Base-by-base conservation (phyloP, 2,888 invertebrate species). In the Drosophila infuscata region DNA sequence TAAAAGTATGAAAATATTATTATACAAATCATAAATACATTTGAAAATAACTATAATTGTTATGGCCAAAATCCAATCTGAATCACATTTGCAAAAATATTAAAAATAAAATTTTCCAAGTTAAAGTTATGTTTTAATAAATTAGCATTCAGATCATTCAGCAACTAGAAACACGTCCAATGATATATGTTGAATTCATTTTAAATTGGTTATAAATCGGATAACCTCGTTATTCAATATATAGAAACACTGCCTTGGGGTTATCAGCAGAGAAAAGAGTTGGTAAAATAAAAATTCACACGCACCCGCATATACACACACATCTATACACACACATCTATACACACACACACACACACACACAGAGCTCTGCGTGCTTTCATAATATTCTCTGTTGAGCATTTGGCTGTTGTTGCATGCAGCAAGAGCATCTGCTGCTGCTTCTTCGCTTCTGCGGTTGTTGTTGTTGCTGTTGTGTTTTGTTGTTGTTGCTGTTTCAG, bases 321-420 rank as follows among this genome's bases (percentile, higher is more conserved):
- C 6, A 38, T 12, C n/a, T 3, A 15, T 15, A n/a, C n/a, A 11
- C 15, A 30, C n/a, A 20, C 3, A 41, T n/a, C 30, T 56, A 38
- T 7, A 17, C 2, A 41, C 1, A 38, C 20, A 65, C 7, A 53
- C 29, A 59, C 9, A 48, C 3, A 66, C 11, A 12, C 8, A 30
- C 12, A 20, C 6, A 53, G 35, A 59, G 62, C 63, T 64, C 62
- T 74, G 69, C 63, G 72, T 64, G 60, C 74, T 74, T 81, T 69
- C 73, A 76, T 76, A 83, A 85, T 89, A 85, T 90, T 82, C 79
- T 87, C 76, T 70, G 76, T 64, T 87, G 80, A 87, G 84, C 78
- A 84, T 88, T 89, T 87, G 72, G 68, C 80, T 83, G 78, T 68
- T 75, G 73, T 70, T 79, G 81, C 72, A 57, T 20, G 20, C 41